Evolutionary conservation across 2,113 vertebrate genomes (phyloP).

Genomic region (Amphilophus citrinellus): DNA sequence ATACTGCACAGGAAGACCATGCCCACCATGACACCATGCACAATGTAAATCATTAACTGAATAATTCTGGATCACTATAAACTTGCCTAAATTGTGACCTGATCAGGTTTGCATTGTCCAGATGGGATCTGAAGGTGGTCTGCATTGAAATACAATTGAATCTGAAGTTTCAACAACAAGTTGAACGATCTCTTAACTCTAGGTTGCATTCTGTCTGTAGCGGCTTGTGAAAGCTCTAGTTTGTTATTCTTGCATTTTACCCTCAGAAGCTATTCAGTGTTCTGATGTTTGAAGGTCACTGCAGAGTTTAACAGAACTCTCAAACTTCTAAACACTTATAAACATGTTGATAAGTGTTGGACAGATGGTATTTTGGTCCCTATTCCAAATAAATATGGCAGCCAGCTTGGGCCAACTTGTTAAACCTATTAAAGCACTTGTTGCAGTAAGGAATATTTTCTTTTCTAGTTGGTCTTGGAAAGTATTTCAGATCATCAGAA

Average conservation of each 20-base stretch:
- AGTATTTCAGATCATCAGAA: neutral
- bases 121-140: neutral
- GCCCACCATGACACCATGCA: neutral
- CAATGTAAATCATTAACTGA: neutral
- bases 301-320: neutral
- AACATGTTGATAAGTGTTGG: neutral
- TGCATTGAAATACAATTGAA: neutral
- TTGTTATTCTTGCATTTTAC: no score
- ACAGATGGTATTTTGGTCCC: neutral
- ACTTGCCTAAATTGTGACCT: neutral
- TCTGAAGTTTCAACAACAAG: neutral
- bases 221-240: neutral
- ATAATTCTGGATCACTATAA: neutral
- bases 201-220: neutral
- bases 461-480: neutral
- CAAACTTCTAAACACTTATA: neutral
- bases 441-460: neutral
- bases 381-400: neutral
- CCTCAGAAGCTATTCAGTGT: neutral
- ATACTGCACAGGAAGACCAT: neutral
- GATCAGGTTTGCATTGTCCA: neutral
- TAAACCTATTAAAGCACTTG: neutral
- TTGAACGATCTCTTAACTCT: neutral
- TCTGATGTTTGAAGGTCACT: neutral
- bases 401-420: neutral